phyloP scores from a whole-genome alignment of 2,797 vertebrate species.

The Gorsachius magnificus region DNA sequence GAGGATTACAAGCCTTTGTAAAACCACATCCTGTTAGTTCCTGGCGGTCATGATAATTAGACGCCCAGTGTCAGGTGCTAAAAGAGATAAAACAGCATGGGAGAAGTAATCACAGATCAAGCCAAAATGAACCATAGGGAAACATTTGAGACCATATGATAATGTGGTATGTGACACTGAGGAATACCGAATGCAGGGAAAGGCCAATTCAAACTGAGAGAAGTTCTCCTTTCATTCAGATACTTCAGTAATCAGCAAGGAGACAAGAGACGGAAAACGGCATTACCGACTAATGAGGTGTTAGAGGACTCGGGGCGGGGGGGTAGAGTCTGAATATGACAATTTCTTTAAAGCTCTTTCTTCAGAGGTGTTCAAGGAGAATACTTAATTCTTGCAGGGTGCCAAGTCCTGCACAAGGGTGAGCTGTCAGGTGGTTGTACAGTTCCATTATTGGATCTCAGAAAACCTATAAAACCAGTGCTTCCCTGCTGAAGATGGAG shows the following conservation, averaged over 20 bases:
- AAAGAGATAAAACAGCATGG: background rate
- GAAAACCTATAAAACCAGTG: background rate
- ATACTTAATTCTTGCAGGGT: background rate
- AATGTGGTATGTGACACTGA: background rate
- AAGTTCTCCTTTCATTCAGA: background rate
- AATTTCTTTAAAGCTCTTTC: background rate
- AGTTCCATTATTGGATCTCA: background rate
- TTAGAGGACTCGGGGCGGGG: background rate
- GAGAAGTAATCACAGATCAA: constrained; percentile 4
- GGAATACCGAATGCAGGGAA: background rate
- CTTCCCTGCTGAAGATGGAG: background rate
- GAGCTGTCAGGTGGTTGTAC: background rate
- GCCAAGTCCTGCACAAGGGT: background rate
- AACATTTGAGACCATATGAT: background rate
- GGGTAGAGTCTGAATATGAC: background rate
- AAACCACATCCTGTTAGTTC: background rate
- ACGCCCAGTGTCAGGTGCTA: background rate
- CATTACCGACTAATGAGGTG: background rate
- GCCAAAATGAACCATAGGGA: background rate
- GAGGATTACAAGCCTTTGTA: background rate
- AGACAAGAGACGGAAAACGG: background rate
- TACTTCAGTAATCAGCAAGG: background rate
- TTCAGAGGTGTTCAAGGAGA: constrained; percentile 4
- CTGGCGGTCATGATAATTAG: background rate
- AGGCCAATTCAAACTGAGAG: background rate